Evolutionary conservation across 1,140 invertebrate species (phyloP).

Genomic region (Pseudachorutes palmiensis): DNA sequence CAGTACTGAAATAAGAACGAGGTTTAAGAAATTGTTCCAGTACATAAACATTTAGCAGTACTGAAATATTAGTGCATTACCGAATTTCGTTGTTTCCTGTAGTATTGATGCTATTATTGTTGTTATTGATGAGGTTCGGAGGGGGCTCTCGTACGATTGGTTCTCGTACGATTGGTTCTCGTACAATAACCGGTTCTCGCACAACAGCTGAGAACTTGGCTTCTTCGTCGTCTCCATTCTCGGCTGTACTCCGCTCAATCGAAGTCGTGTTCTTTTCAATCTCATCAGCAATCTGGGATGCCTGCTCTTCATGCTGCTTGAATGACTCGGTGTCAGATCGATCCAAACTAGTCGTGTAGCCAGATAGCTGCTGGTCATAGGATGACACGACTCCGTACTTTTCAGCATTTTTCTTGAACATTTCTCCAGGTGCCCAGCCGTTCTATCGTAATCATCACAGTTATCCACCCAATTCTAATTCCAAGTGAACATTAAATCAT

Average conservation of each 20-base stretch:
- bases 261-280: conserved; percentile 77
- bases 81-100: background rate
- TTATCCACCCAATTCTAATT: too few species aligned
- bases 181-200: conserved; percentile 33
- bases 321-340: conserved; percentile 77
- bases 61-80: background rate
- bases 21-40: conserved; percentile 6
- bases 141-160: too few species aligned
- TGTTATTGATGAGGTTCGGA: conserved; percentile 13
- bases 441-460: conserved; percentile 48
- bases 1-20: conserved; percentile 40
- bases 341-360: conserved; percentile 79
- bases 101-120: conserved; percentile 22
- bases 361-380: conserved; percentile 72
- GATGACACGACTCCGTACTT: conserved; percentile 78
- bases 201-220: conserved; percentile 57
- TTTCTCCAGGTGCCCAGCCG: conserved; percentile 89
- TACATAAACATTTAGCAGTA: background rate
- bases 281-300: conserved; percentile 76
- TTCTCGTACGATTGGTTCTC: too few species aligned
- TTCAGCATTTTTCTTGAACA: conserved; percentile 88
- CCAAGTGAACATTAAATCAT: conserved; percentile 2
- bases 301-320: conserved; percentile 66
- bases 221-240: conserved; percentile 83
- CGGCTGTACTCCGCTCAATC: conserved; percentile 68